A percentile compares a stretch with the other conserved stretches of the same genome.
phyloP scores from a whole-genome alignment of 2,113 vertebrate species.

The Cryptomyrus ogoouensis region DNA sequence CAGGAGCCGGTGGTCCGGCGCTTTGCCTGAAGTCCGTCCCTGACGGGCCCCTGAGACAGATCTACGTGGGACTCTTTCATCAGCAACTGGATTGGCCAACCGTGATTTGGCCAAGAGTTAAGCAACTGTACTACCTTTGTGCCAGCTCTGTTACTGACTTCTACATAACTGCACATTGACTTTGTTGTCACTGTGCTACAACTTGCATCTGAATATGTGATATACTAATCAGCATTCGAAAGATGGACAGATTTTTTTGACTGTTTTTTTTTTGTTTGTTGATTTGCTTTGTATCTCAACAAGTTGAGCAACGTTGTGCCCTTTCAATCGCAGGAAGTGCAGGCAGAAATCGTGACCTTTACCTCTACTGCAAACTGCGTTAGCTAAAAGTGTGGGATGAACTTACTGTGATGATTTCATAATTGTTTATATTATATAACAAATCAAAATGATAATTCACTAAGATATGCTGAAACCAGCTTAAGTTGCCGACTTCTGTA shows the following conservation, averaged over 20 bases:
- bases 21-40: background rate
- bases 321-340: background rate
- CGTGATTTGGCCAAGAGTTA: background rate
- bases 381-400: background rate
- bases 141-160: background rate
- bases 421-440: background rate
- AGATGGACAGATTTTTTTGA: background rate
- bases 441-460: background rate
- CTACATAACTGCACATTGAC: background rate
- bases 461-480: background rate
- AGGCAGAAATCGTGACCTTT: background rate
- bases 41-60: background rate
- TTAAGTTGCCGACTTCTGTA: background rate
- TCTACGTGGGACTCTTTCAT: background rate
- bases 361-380: background rate
- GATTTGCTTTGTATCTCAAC: background rate
- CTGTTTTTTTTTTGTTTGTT: background rate
- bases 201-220: background rate
- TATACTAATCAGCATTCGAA: background rate
- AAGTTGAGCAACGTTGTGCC: background rate
- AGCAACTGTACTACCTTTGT: background rate
- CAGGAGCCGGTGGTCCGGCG: background rate
- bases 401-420: background rate
- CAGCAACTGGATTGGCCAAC: background rate
- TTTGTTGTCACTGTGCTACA: background rate